Evolutionary conservation across 2,888 invertebrate species (phyloP), one percentile per base, ranked within the genome.

Genomic region (Epinotia ramella): DNA sequence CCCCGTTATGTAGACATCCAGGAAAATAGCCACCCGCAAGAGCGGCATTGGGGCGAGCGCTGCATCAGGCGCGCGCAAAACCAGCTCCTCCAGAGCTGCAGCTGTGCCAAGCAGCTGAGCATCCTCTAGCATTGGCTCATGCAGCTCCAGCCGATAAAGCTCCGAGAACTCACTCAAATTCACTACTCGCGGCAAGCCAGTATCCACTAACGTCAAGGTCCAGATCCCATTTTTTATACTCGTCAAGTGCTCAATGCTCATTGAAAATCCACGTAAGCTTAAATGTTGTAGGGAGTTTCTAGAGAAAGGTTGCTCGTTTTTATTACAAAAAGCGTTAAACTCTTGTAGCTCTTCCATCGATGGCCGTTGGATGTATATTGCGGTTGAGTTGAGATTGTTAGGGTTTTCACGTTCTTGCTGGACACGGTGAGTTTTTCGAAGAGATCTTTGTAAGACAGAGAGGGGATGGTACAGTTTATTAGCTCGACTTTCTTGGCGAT

Each of bases 51-150:
- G 0, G 6, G 44, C 28, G 16, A 74, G 20, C 0, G 33, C 69
- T 3, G 73, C 73, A 20, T 69, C 73, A 1, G 73, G 73, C 11
- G 69, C 63, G 6, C 57, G 57, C 20, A 74, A 20, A 6, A 63
- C 46, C 7, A 74, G 73, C 4, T 63, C 46, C 2, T 44, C 16
- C 12, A 74, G 13, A n/a, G 20, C 63, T 11, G 69, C 57, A 4
- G 73, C 69, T 2, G n/a, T 13, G 11, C 0, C 13, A n/a, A 74
- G 33, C 46, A 2, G 11, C 2, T n/a, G 20, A 28, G 73, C 64
- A 33, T 74, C 11, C 1, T 7, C n/a, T 20, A 74, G 40, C 20
- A 11, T n/a, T 18, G 46, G 28, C n/a, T 74, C 73, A 3, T 33
- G 28, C 7, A 74, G 2, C n/a, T 16, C 57, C 6, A 74, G 56